Percentiles rank a stretch among this genome's conserved stretches.
phyloP scores from a whole-genome alignment of 2,113 vertebrate species.

The Pao palembangensis region DNA sequence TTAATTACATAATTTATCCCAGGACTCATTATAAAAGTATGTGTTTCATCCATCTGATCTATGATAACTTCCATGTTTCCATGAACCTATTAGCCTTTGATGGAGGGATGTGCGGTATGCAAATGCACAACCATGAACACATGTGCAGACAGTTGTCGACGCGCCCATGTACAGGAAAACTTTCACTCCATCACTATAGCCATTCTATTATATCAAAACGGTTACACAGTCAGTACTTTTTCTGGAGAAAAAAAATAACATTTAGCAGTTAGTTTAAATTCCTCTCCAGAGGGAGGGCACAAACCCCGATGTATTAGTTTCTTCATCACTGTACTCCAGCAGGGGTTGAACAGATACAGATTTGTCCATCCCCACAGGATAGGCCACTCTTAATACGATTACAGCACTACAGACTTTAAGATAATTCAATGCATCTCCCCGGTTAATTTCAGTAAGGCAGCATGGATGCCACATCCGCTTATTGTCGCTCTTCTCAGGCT shows the following conservation, averaged over 20 bases:
- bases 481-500: constrained; percentile 49
- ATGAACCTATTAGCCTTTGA: constrained; percentile 51
- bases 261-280: background rate
- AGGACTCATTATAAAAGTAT: constrained; percentile 33
- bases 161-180: background rate
- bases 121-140: background rate
- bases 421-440: constrained; percentile 68
- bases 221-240: background rate
- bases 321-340: constrained; percentile 32
- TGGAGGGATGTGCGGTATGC: constrained; percentile 1
- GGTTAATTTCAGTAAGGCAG: constrained; percentile 61
- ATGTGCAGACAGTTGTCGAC: background rate
- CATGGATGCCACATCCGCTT: constrained; percentile 64
- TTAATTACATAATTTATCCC: constrained; percentile 42
- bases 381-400: constrained; percentile 70
- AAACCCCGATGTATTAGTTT: constrained; percentile 27
- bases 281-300: constrained; percentile 20
- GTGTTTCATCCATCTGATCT: constrained; percentile 36
- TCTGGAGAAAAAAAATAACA: background rate
- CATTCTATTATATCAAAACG: too few relatives aligned
- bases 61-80: constrained; percentile 41
- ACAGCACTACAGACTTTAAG: constrained; percentile 65
- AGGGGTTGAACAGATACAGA: constrained; percentile 30
- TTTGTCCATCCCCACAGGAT: constrained; percentile 58
- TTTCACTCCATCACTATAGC: background rate